These are phyloP conservation scores for Anguilla japonica DNA, from an alignment of 2,113 vertebrate genomes.

Conservation along the genomic window DNA sequence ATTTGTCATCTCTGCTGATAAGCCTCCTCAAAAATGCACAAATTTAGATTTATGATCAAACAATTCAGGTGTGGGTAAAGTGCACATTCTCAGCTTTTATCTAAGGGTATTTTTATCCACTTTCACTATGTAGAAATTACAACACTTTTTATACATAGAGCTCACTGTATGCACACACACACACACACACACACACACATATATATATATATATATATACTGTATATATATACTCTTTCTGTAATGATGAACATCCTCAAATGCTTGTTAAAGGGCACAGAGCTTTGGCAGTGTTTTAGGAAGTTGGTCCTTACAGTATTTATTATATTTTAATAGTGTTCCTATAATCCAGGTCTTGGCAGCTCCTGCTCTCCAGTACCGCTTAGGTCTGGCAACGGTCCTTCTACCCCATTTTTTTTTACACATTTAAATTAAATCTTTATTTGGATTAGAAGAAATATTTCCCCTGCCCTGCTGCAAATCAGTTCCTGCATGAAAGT, in stretches of 20 bases:
- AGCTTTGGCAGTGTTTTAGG: constrained; percentile 64
- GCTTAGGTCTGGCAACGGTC: background rate
- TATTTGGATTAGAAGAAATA: background rate
- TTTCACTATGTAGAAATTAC: too few relatives aligned
- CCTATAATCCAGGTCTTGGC: constrained; percentile 27
- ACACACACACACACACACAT: too few relatives aligned
- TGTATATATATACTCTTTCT: too few relatives aligned
- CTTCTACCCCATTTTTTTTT: background rate
- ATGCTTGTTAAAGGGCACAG: constrained; percentile 58
- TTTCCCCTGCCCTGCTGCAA: background rate
- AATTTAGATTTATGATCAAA: too few relatives aligned
- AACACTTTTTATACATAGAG: too few relatives aligned
- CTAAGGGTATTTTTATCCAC: too few relatives aligned
- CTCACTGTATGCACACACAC: too few relatives aligned
- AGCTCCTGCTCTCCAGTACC: background rate
- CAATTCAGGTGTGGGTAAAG: too few relatives aligned
- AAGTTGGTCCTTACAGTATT: constrained; percentile 58
- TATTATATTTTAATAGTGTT: constrained; percentile 53
- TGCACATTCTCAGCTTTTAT: too few relatives aligned
- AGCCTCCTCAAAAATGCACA: too few relatives aligned
- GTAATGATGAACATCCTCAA: constrained; percentile 56
- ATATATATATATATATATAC: too few relatives aligned
- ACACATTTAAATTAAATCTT: background rate
- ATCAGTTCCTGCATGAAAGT: background rate
- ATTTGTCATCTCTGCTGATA: too few relatives aligned